Percentiles rank a stretch among this genome's conserved stretches.
These are phyloP conservation scores for Alauda arvensis DNA, from an alignment of 2,797 vertebrate genomes.

Conservation along the genomic window DNA sequence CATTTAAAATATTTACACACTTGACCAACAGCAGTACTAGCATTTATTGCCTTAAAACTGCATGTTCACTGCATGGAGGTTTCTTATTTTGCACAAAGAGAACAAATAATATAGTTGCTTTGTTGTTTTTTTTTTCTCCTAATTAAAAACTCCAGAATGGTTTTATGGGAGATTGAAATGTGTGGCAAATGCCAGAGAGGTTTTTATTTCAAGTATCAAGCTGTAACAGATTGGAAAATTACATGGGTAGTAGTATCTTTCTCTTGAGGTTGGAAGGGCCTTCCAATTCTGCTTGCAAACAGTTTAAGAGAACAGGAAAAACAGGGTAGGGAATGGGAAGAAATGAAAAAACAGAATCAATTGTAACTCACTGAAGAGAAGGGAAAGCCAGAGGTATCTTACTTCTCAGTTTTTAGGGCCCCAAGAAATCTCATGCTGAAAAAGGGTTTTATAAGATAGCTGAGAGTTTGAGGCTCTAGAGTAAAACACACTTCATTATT, in stretches of 20 bases:
- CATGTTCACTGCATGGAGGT: conserved; percentile 49
- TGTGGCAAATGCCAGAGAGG: not conserved
- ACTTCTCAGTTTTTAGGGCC: not conserved
- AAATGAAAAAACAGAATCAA: not conserved
- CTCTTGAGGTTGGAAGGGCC: not conserved
- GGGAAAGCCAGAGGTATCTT: not conserved
- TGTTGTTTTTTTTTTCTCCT: not conserved
- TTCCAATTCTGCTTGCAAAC: not conserved
- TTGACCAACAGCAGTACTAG: conserved; percentile 62
- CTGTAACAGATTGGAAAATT: not conserved
- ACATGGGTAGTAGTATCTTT: not conserved
- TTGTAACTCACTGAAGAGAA: not conserved
- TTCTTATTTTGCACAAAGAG: conserved; percentile 52
- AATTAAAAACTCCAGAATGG: not conserved
- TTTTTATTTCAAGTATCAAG: conserved; percentile 18
- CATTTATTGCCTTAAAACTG: conserved; percentile 67
- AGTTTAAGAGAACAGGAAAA: not conserved
- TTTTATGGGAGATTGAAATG: not conserved
- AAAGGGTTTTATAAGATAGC: not conserved
- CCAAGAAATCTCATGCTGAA: not conserved
- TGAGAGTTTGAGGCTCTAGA: not conserved
- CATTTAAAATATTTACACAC: conserved; percentile 67
- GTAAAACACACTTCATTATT: not conserved
- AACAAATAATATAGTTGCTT: not conserved
- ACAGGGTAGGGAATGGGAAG: not conserved